These are phyloP conservation scores for Rhimphoctona megacephalus DNA, from an alignment of 2,888 invertebrate species.

Conservation along the genomic window DNA sequence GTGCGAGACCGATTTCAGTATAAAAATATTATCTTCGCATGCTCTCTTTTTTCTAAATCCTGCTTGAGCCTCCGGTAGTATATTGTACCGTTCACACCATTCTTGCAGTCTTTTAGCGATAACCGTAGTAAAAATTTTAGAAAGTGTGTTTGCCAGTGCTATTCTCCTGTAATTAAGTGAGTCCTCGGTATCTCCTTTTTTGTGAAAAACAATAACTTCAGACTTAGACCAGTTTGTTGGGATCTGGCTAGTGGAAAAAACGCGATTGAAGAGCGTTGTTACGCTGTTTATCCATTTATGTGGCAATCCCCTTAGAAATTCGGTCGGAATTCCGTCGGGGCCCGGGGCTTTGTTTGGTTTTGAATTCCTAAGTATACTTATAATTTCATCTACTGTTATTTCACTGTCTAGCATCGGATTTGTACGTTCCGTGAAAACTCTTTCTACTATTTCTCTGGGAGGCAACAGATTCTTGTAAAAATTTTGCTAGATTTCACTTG, in stretches of 20 bases:
- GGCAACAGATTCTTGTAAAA: background rate
- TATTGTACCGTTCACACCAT: conserved; percentile 7
- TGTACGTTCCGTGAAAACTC: background rate
- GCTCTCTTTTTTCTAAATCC: conserved; percentile 9
- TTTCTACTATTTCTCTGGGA: background rate
- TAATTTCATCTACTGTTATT: conserved; percentile 10
- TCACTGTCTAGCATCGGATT: conserved; percentile 14
- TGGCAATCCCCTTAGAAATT: conserved; percentile 22
- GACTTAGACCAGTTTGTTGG: conserved; percentile 17
- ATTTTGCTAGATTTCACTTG: conserved; percentile 8
- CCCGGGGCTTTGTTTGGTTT: conserved; percentile 42
- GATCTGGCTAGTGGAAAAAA: background rate
- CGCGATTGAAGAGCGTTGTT: background rate
- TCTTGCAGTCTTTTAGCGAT: conserved; percentile 1
- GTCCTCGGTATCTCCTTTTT: conserved; percentile 25
- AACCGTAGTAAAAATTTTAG: conserved; percentile 20
- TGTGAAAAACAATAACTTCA: conserved; percentile 22
- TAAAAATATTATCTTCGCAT: conserved; percentile 21
- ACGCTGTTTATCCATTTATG: background rate
- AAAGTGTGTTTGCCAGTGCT: conserved; percentile 17
- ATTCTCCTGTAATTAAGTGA: conserved; percentile 38
- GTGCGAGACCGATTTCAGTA: conserved; percentile 5
- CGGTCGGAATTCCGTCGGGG: conserved; percentile 8
- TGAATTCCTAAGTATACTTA: background rate
- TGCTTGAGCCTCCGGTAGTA: conserved; percentile 42